Conservation (phyloP, 2,888 invertebrate genomes). For the Parnassius orleans region DNA sequence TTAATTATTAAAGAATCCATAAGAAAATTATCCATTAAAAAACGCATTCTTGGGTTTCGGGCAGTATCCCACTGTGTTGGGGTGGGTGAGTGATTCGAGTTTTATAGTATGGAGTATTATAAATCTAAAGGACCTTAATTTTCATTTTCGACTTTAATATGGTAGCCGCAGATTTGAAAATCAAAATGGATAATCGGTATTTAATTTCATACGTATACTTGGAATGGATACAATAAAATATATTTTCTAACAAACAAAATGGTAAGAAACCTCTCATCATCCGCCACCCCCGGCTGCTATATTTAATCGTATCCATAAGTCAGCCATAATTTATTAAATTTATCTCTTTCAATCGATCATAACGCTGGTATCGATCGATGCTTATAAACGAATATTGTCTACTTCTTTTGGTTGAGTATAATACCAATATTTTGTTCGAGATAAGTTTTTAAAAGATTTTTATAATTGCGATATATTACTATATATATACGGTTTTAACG, state of each 20-base stretch:
- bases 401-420: conserved; percentile 6
- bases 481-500: conserved; percentile 28
- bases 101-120: conserved; percentile 27
- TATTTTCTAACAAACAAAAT: conserved; percentile 26
- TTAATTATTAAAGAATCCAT: conserved; percentile 61
- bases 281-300: conserved; percentile 62
- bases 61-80: conserved; percentile 65
- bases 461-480: conserved; percentile 32
- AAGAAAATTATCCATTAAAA: conserved; percentile 59
- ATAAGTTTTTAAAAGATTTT: conserved; percentile 32
- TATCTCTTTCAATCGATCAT: conserved; percentile 54
- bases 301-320: conserved; percentile 54
- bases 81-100: conserved; percentile 53
- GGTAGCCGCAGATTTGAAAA: background rate
- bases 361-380: conserved; percentile 30
- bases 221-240: conserved; percentile 13
- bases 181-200: background rate
- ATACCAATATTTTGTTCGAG: conserved; percentile 5
- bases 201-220: background rate
- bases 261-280: conserved; percentile 40
- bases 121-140: background rate
- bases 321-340: conserved; percentile 45
- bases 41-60: conserved; percentile 57
- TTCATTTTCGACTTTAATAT: conserved; percentile 18
- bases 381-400: conserved; percentile 28